Evolutionary conservation across 2,888 invertebrate genomes (phyloP).

Genomic region (Pollenia angustigena): DNA sequence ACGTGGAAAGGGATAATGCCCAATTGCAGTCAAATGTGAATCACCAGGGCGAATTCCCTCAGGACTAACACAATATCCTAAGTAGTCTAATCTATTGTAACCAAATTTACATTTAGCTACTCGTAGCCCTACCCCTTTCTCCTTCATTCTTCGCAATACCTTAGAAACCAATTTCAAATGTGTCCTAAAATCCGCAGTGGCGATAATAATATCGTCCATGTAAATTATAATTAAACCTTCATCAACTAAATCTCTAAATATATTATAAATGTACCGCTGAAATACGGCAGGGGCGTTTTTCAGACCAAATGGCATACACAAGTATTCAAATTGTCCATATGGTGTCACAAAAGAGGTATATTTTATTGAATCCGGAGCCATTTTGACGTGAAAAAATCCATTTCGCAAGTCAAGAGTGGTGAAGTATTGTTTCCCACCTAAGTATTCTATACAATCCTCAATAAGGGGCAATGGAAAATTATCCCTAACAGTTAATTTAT

Average conservation of each 20-base stretch:
- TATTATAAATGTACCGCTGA: constrained; percentile 43
- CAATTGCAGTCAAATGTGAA: constrained; percentile 54
- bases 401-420: constrained; percentile 23
- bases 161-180: no score
- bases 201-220: constrained; percentile 55
- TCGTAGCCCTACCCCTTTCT: no score
- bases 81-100: constrained; percentile 49
- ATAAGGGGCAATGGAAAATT: constrained; percentile 24
- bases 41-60: constrained; percentile 61
- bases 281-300: constrained; percentile 32
- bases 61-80: constrained; percentile 54
- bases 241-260: constrained; percentile 47
- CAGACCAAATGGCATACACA: constrained; percentile 25
- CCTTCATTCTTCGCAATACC: no score
- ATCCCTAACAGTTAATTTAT: constrained; percentile 22
- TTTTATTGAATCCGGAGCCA: neutral
- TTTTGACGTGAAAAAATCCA: constrained; percentile 39
- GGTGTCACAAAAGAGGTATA: constrained; percentile 17
- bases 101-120: constrained; percentile 57
- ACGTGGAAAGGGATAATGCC: constrained; percentile 33
- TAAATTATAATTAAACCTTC: constrained; percentile 33
- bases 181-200: constrained; percentile 27
- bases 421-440: constrained; percentile 10
- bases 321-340: constrained; percentile 28
- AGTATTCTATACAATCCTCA: constrained; percentile 28